Evolutionary conservation across 2,113 vertebrate genomes (phyloP), one percentile per base, ranked within the genome.

Genomic region (Vireo altiloquus): DNA sequence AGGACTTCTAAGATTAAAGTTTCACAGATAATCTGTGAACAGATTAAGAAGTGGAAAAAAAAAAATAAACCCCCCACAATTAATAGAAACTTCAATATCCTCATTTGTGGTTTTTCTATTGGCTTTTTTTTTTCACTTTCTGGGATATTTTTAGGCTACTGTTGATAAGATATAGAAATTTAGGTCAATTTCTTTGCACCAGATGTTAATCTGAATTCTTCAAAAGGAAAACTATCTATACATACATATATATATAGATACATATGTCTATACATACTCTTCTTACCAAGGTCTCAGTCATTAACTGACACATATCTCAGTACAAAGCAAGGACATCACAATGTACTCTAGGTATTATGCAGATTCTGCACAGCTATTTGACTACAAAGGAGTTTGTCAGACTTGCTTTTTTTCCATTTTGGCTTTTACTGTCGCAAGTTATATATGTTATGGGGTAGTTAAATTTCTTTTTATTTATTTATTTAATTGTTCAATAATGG

Each of bases 111-210:
- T 0, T 6, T 20, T 10, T 21, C 31, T 16, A 13, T 46, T 46
- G 44, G 18, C 12, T 18, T 14, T 7, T 18, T 10, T 16, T n/a
- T 59, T 90, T 39, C 5, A 84, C 2, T 82, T 83, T 87, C 59
- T 80, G 87, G 84, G 87, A 59, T 68, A 92, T 40, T 94, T 92
- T 82, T 90, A 94, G 72, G 57, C 57, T 94, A 52, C 16, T 49
- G 16, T 87, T 94, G 77, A 84, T 92, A 86, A 6, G 59, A 77
- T 78, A 94, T 2, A 76, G 35, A 91, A 92, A 96, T 94, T 90
- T 84, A 89, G 91, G 69, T 92, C 65, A 82, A 79, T 47, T 84
- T 89, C 35, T 87, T 91, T 84, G 53, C 44, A 84, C 12, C 14
- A 91, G 80, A 94, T 81, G 13, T 37, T 91, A 82, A 95, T 82